Evolutionary conservation across 2,888 invertebrate genomes (phyloP).

Genomic region (Eristalinus sepulchralis): DNA sequence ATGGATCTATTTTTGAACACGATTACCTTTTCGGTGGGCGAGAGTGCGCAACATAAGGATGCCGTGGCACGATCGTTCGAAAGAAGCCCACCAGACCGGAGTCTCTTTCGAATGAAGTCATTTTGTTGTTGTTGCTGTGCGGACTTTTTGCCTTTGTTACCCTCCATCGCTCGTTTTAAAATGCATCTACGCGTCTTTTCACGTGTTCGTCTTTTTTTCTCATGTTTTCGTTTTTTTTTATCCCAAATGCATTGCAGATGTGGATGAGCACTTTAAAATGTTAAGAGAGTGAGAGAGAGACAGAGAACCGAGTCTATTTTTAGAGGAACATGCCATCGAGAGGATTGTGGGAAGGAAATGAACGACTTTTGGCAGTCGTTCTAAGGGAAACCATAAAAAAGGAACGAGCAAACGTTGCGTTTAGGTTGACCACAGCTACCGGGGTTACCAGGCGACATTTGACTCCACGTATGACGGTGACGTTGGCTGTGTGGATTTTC

Average conservation of each 20-base stretch:
- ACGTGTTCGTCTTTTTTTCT: not conserved
- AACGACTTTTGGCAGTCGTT: slow-evolving; percentile 21
- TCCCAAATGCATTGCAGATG: slow-evolving; percentile 56
- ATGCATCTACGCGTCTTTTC: not conserved
- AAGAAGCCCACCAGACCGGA: not conserved
- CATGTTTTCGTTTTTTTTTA: slow-evolving; percentile 9
- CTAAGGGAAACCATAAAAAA: slow-evolving; percentile 52
- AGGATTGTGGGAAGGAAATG: slow-evolving; percentile 30
- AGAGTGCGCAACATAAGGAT: slow-evolving; percentile 4
- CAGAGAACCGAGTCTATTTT: slow-evolving; percentile 53
- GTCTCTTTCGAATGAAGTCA: not conserved
- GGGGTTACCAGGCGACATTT: slow-evolving; percentile 62
- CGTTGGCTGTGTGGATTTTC: slow-evolving; percentile 46
- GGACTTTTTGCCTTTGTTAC: not conserved
- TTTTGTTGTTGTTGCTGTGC: not conserved
- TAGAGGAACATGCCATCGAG: slow-evolving; percentile 52
- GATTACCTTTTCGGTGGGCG: slow-evolving; percentile 39
- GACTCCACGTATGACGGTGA: slow-evolving; percentile 27
- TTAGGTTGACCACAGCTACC: slow-evolving; percentile 50
- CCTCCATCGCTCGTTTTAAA: not conserved
- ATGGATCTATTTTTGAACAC: slow-evolving; percentile 27
- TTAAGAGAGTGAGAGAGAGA: not conserved
- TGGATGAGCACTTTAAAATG: slow-evolving; percentile 28
- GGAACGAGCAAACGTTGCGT: not conserved
- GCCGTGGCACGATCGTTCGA: slow-evolving; percentile 4